Base-by-base conservation (phyloP, 2,113 vertebrate species). In the Trogon melanurus region DNA sequence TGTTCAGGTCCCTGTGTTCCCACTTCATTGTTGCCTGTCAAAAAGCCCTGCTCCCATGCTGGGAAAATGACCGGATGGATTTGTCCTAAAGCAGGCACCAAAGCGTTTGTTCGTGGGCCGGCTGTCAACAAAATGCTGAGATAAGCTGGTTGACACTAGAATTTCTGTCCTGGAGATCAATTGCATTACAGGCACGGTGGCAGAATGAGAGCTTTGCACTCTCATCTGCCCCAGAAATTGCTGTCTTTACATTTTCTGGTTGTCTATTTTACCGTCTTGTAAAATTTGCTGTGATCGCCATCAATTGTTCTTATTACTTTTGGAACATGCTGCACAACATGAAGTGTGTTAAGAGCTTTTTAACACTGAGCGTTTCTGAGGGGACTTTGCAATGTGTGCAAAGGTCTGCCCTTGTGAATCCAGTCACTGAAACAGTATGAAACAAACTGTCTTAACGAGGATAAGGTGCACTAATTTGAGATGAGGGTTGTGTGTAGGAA, bases 141-240 rank as follows among this genome's bases (percentile, higher is more conserved):
- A 66, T 91, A 86, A 94, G 89, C 85, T 95, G 79, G 41, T 83
- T 83, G 93, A 81, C 74, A 26, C 8, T 48, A 60, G 48, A 88
- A 66, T 41, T 89, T 65, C 80, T 93, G 87, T 88, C 89, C 93
- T 87, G 94, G 47, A 94, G 95, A 96, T 97, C 96, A 93, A 73
- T 89, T 83, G 51, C 64, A 9, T 72, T 93, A n/a, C 0, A 3
- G 85, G 58, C 53, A n/a, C 3, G 0, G 73, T 58, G 84, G 79
- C 86, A 93, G 82, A 88, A 87, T 74, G 66, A 87, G 90, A 96
- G 78, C 74, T 91, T 12, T 88, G 54, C 48, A 3, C 64, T 89
- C 51, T 51, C 54, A 0, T 88, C 62, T 78, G 30, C 58, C 71
- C 66, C 74, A 54, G 89, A 82, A 95, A 97, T 89, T 75, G 71